Evolutionary conservation across 2,113 vertebrate genomes (phyloP), one percentile per base, ranked within the genome.

Genomic region (Neodontobutis hainanensis): DNA sequence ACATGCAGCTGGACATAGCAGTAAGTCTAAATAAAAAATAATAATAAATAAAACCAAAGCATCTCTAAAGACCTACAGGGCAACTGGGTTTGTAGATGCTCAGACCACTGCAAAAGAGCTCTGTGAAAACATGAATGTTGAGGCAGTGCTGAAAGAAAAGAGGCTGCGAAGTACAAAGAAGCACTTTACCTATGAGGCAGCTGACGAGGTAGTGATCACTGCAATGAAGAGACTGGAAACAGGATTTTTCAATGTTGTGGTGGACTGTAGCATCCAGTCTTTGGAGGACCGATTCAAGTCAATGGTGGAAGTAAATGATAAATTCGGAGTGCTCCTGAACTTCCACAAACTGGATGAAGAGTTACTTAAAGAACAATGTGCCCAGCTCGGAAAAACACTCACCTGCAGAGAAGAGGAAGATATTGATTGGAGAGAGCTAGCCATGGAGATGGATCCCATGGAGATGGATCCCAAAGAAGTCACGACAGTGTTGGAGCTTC

Each of bases 81-180:
- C 62, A 48, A 57, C 49, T 70, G 69, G 60, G 38, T 77, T 74
- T 35, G 50, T 52, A 47, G 60, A 51, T 32, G 59, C 58, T 35
- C 72, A 75, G 61, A 73, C 61, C 42, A 15, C 5, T n/a, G 55
- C 55, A n/a, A 65, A 75, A 71, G 51, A 27, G 51, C 51, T 65
- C 48, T 74, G 74, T 66, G 69, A 77, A 45, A 61, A 65, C 74
- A 74, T 38, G 36, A 38, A 38, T 5, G 36, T 38, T 4, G 36
- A 38, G 36, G 4, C 36, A 64, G 61, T 77, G 42, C 44, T 65
- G 61, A 74, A 74, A 45, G 44, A 77, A 38, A 74, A 77, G 52
- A 74, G 69, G 43, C 53, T 65, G 53, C 55, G 61, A 50, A 73
- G 44, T 36, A 70, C 34, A 35, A 57, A 38, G 55, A 57, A 15